These are phyloP conservation scores for Nesidiocoris tenuis DNA, from an alignment of 2,888 invertebrate genomes.

Conservation along the genomic window DNA sequence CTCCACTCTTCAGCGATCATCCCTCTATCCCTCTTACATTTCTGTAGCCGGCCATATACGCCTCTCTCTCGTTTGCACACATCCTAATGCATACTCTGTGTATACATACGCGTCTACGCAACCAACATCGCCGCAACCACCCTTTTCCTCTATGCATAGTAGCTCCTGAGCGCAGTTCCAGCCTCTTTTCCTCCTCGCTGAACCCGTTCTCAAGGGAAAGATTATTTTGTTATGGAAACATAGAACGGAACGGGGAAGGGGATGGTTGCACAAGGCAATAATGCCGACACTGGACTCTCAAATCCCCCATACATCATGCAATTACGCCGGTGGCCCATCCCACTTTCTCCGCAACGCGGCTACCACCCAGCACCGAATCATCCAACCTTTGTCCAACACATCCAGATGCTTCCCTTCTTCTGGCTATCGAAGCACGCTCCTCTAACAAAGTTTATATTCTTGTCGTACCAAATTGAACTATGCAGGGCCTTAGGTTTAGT, in stretches of 20 bases:
- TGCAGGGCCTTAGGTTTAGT: no score
- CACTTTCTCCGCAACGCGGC: background rate
- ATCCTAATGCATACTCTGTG: background rate
- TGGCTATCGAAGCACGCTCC: no score
- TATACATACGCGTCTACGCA: background rate
- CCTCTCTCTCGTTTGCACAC: background rate
- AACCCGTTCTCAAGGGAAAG: background rate
- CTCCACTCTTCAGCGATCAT: background rate
- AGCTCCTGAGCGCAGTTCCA: background rate
- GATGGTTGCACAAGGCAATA: conserved; percentile 20
- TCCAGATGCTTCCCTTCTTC: no score
- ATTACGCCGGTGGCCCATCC: background rate
- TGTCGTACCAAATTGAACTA: no score
- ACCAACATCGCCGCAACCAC: background rate
- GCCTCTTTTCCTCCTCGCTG: background rate
- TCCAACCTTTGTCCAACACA: no score
- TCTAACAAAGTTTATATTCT: no score
- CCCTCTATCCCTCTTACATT: background rate
- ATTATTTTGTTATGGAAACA: conserved; percentile 34
- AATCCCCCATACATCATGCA: conserved; percentile 28
- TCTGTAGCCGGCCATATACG: background rate
- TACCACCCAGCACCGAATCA: no score
- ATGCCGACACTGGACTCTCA: conserved; percentile 32
- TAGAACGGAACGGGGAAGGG: conserved; percentile 4
- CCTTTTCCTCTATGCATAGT: background rate